A percentile compares a stretch with the other conserved stretches of the same genome.
phyloP scores from a whole-genome alignment of 2,888 invertebrate species.

The Mesorhabditis belari region DNA sequence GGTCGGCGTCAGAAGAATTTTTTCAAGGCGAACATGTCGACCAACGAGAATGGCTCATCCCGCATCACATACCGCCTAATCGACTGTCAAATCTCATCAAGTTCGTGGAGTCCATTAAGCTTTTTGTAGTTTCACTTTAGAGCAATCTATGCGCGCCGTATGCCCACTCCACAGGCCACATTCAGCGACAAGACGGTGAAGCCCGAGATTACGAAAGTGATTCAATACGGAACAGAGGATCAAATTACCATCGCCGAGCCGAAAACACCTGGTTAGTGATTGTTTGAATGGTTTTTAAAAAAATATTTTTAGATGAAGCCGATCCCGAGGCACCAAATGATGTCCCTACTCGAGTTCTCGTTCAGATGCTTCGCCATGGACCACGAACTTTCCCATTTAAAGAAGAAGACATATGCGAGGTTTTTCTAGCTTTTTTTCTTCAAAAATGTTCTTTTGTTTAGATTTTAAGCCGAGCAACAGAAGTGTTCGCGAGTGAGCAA shows the following conservation, averaged over 20 bases:
- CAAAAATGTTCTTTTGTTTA: conserved; percentile 13
- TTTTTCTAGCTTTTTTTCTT: too few species aligned
- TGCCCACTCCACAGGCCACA: too few species aligned
- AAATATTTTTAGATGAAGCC: too few species aligned
- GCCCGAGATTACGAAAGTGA: conserved; percentile 10
- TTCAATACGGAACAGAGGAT: conserved; percentile 13
- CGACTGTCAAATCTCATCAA: too few species aligned
- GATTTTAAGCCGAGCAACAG: conserved; percentile 10
- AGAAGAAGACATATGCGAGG: conserved; percentile 5
- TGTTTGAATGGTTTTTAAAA: not conserved
- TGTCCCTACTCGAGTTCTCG: not conserved
- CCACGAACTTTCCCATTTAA: conserved; percentile 16
- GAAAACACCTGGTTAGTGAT: not conserved
- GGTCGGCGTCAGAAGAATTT: too few species aligned
- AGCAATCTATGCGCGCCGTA: not conserved
- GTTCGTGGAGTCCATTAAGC: too few species aligned
- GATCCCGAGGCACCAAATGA: too few species aligned
- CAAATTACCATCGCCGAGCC: conserved; percentile 9
- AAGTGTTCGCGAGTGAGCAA: not conserved
- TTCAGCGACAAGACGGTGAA: too few species aligned
- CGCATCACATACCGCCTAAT: too few species aligned
- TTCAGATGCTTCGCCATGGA: conserved; percentile 9
- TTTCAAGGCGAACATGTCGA: too few species aligned
- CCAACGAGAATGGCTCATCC: too few species aligned
- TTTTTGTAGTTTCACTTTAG: too few species aligned